phyloP scores from a whole-genome alignment of 2,797 vertebrate species.

The Buphagus erythrorhynchus region DNA sequence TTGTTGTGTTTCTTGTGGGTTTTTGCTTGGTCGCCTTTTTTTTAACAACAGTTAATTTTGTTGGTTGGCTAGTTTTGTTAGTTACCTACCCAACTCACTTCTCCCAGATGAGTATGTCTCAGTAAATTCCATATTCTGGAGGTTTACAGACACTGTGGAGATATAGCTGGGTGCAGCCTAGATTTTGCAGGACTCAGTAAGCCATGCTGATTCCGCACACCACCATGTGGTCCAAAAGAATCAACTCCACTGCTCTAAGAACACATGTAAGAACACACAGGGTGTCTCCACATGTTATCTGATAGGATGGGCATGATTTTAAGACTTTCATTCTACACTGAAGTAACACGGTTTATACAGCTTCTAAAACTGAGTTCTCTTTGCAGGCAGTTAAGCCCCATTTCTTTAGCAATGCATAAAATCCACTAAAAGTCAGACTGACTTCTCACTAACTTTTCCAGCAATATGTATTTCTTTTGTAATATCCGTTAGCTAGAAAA shows the following conservation, averaged over 20 bases:
- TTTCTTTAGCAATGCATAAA: neutral
- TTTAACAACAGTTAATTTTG: neutral
- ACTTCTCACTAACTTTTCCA: neutral
- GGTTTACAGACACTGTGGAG: neutral
- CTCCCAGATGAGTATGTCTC: neutral
- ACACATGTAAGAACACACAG: neutral
- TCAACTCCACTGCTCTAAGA: neutral
- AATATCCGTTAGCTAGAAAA: neutral
- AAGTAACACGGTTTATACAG: neutral
- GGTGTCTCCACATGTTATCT: neutral
- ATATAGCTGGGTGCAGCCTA: neutral
- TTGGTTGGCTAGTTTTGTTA: neutral
- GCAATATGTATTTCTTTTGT: neutral
- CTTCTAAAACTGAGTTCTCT: neutral
- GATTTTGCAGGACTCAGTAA: neutral
- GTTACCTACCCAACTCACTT: neutral
- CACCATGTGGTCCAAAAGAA: neutral
- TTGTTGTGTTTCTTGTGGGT: neutral
- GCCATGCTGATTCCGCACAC: rapidly evolving
- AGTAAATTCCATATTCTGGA: neutral
- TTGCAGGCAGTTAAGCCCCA: neutral
- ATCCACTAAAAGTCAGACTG: neutral
- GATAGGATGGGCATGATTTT: neutral
- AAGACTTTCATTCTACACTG: neutral
- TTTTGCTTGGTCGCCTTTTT: neutral